Base-by-base conservation (phyloP, 2,797 vertebrate species). In the Octomys mimax region DNA sequence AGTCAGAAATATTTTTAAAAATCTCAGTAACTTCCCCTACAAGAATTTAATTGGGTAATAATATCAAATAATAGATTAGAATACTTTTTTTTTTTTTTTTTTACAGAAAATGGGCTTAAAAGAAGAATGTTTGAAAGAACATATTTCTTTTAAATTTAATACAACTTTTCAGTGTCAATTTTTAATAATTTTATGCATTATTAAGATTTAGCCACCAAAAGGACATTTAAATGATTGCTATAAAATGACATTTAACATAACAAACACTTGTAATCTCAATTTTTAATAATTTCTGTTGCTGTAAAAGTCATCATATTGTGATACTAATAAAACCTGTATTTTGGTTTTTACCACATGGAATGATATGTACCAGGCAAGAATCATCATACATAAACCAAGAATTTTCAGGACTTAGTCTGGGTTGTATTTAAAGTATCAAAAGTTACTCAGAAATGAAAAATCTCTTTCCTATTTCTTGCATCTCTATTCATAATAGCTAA, bases 161-260 rank as follows among this genome's bases (percentile, higher is more conserved):
- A 18, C 1, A 79, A 73, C 64, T 79, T 91, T 61, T 46, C 42
- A 87, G 36, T 18, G 84, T 26, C 6, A 26, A 77, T 24, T 83
- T 71, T 91, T 88, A 64, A 49, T 49, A 49, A 49, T 49, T 49
- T 49, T 49, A 49, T 49, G 6, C 49, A 49, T 49, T 70, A 70
- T 94, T 93, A 52, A 82, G 86, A 89, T 80, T 92, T 92, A 80
- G 86, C 92, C 26, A 26, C 36, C 39, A 31, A 33, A 62, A 87
- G 91, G 18, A 54, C 31, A 64, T 66, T 86, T 89, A 87, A 94
- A 68, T 54, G 46, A 42, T 24, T 82, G 54, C n/a, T 59, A 57
- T 26, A 18, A 88, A 85, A 71, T 22, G 5, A 39, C 57, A 62
- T 80, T 70, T 84, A 36, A 64, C 46, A 82, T 78, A 80, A 79